Percentiles rank a stretch among this genome's conserved stretches.
Conservation (phyloP, 2,113 vertebrate species). For the Bujurquina vittata region DNA sequence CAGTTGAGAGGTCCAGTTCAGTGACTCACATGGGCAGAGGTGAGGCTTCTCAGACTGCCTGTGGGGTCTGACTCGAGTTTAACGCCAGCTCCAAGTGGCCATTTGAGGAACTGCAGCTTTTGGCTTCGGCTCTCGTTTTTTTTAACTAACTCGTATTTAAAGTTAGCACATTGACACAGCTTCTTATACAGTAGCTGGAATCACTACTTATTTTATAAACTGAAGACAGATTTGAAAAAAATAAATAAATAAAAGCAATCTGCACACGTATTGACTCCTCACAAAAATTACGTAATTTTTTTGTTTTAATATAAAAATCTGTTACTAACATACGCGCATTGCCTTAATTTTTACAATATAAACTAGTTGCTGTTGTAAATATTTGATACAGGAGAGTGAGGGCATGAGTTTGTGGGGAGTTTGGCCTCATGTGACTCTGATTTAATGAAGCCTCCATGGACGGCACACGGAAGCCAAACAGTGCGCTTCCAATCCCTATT, state of each 20-base stretch:
- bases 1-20: background rate
- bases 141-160: background rate
- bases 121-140: background rate
- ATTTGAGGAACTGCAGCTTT: background rate
- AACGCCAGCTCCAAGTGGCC: background rate
- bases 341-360: background rate
- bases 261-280: background rate
- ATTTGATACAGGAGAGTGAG: background rate
- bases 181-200: background rate
- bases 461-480: conserved; percentile 26
- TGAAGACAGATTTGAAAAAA: background rate
- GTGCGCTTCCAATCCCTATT: conserved; percentile 59
- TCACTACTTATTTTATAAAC: background rate
- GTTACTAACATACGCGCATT: background rate
- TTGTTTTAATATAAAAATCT: background rate
- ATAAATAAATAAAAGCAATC: no score
- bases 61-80: background rate
- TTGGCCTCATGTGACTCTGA: conserved; percentile 28
- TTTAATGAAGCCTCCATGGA: conserved; percentile 65
- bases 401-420: conserved; percentile 1
- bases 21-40: background rate
- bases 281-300: background rate
- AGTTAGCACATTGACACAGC: background rate
- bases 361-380: conserved; percentile 17
- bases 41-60: background rate